Base-by-base conservation (phyloP, 2,888 invertebrate species). In the Drosophila imparisetae region DNA sequence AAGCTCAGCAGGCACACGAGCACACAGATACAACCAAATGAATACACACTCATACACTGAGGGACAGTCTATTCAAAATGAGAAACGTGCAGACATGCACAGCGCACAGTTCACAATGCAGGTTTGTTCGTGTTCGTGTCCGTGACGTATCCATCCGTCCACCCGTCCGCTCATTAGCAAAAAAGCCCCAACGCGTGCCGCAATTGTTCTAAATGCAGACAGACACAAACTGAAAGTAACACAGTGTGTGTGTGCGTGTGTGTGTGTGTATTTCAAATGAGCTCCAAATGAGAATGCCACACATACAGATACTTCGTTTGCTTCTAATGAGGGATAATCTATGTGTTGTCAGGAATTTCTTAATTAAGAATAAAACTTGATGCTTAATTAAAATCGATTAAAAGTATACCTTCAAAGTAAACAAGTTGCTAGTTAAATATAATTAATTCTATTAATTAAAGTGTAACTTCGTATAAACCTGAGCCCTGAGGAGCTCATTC, bases 121-220 rank as follows among this genome's bases (percentile, higher is more conserved):
- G 79, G 70, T 75, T 69, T 72, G 30, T 57, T 34, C 18, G 55
- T 50, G 38, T 34, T 54, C 30, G 69, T 78, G 75, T 81, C 68
- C 78, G 78, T 80, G 75, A 78, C 65, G 79, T 68, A 79, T 68
- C 69, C 72, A 72, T 75, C 72, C 76, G 87, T 45, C 45, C 24
- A 15, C 21, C 45, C 75, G 87, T 78, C 74, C 76, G 87, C 89
- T 86, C 86, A 86, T 86, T 86, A 86, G 87, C 78, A 86, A 81
- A 85, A 73, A 74, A 82, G 53, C 61, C 66, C 60, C 49, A 74
- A 80, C 67, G 68, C 78, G 66, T 73, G 69, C 72, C 77, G 71
- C 78, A 75, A 83, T 83, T 80, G 80, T 81, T 72, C 70, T 58
- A 77, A 80, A 77, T 77, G 68, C 73, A 40, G 81, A 80, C 81